Evolutionary conservation across 2,113 vertebrate genomes (phyloP).

Genomic region (Laticauda colubrina): DNA sequence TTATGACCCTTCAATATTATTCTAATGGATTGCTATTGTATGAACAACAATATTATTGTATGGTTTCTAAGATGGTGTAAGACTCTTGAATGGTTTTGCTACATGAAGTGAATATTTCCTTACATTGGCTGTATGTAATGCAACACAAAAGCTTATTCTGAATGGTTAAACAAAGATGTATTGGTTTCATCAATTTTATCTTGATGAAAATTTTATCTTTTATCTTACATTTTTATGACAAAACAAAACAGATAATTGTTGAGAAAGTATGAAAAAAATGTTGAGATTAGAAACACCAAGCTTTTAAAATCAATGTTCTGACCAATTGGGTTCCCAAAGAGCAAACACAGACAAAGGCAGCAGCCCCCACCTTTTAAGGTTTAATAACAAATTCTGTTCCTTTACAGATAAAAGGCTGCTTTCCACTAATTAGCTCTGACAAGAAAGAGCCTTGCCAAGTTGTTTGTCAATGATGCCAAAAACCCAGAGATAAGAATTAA

Average conservation of each 20-base stretch:
- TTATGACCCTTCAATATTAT: background rate
- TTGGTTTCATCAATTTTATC: background rate
- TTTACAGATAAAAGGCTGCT: too few relatives aligned
- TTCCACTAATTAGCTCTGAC: too few relatives aligned
- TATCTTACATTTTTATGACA: background rate
- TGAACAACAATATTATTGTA: background rate
- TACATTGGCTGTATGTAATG: background rate
- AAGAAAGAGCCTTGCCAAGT: too few relatives aligned
- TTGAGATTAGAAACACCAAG: background rate
- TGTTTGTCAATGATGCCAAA: too few relatives aligned
- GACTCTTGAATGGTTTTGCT: background rate
- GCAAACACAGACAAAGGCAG: too few relatives aligned
- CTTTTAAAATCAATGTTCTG: background rate
- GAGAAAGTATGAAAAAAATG: background rate
- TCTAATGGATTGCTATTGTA: background rate
- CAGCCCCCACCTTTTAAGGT: too few relatives aligned
- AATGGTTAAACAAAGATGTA: background rate
- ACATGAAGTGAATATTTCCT: background rate
- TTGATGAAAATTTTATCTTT: background rate
- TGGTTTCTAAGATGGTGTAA: background rate
- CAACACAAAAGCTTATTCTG: background rate
- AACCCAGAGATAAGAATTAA: too few relatives aligned
- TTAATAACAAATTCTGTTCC: too few relatives aligned
- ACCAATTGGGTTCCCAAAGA: too few relatives aligned
- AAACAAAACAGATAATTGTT: background rate